Evolutionary conservation across 2,797 vertebrate genomes (phyloP).

Genomic region (Toxotes lorentzi): DNA sequence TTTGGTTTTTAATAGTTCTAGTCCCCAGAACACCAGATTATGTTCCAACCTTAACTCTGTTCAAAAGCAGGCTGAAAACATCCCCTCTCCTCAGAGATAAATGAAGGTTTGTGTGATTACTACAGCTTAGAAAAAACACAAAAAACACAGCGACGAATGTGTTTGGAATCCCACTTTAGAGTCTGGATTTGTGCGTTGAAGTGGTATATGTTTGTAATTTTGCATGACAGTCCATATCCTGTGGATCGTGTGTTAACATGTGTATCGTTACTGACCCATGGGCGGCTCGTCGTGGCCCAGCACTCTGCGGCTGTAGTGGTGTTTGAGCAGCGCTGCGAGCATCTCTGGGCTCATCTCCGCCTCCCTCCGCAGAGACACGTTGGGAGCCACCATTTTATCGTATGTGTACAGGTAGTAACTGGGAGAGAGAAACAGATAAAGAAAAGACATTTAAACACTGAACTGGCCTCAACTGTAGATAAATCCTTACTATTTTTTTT

Average conservation of each 20-base stretch:
- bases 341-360: constrained; percentile 82
- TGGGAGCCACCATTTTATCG: constrained; percentile 97
- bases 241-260: background rate
- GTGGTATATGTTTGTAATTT: background rate
- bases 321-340: constrained; percentile 84
- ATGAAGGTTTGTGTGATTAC: no score
- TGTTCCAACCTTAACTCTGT: background rate
- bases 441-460: constrained; percentile 21
- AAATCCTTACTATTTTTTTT: background rate
- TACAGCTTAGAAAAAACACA: background rate
- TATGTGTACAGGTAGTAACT: constrained; percentile 98
- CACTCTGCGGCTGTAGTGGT: constrained; percentile 81
- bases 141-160: background rate
- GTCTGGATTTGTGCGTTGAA: background rate
- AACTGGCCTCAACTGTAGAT: background rate
- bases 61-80: background rate
- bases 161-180: background rate
- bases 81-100: background rate
- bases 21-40: background rate
- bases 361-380: constrained; percentile 89
- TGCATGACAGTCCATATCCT: background rate
- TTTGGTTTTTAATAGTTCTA: background rate
- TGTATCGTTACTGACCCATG: constrained; percentile 79
- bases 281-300: constrained; percentile 76
- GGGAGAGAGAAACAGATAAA: constrained; percentile 30